Base-by-base conservation (phyloP, 2,797 vertebrate genomes). In the Sebastes miniatus region DNA sequence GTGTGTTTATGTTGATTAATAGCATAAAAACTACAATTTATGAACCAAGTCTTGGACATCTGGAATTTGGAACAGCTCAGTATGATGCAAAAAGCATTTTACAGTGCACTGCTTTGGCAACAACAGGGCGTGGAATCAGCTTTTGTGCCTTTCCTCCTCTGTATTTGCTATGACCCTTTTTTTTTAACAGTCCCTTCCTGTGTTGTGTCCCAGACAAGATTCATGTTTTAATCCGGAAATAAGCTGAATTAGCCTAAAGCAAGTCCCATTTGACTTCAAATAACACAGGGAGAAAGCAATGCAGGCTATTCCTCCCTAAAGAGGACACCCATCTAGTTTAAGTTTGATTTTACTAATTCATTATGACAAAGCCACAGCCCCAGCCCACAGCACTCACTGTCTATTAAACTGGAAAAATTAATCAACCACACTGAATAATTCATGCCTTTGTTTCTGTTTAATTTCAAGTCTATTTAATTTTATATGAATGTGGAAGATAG, bases 311-410 rank as follows among this genome's bases (percentile, higher is more conserved):
- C 58, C 52, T 80, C 58, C 58, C 69, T 43, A 76, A 90, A 74
- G 59, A 77, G 75, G 79, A 87, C 80, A 78, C 58, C 65, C 76
- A 75, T 86, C 71, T 85, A 79, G 84, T 87, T 89, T 63, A 86
- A 76, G 75, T 84, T 76, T 73, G 77, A 83, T 81, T 76, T 81
- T 25, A 70, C 71, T 79, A 89, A 92, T 89, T 80, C 70, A 83
- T 69, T 71, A 69, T 65, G 85, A 80, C 86, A 83, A 73, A 78
- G 57, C 18, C 58, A 52, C 78, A 63, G 64, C 71, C 59, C 72
- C 76, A 50, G 77, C 67, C 76, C 69, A 73, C 65, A 85, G 77
- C 80, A 69, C 66, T 79, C 54, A 27, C 62, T 69, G 69, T 47
- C 80, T 74, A 65, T 82, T 77, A 78, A 61, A 77, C 64, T 73